Base-by-base conservation (phyloP, 2,888 invertebrate species). In the Shargacucullia verbasci region DNA sequence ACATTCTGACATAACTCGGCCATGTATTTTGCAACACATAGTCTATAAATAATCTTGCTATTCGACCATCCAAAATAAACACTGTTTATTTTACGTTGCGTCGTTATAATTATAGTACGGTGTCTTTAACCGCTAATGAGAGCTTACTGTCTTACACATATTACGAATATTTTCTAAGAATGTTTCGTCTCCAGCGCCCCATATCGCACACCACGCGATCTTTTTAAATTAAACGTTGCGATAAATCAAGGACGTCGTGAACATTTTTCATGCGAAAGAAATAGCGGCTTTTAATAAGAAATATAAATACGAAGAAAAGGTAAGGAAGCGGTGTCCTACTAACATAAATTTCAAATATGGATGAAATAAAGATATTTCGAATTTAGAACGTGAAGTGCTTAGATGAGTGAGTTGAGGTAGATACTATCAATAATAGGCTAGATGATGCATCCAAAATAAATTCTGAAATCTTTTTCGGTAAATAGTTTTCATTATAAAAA, bases 61-160 rank as follows among this genome's bases (percentile, higher is more conserved):
- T 88, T 86, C 84, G 84, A 79, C 81, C 79, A 83, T 84, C 86
- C 83, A 89, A 91, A 91, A 89, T 88, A 89, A 83, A 79, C 84
- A 79, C 78, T 81, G 86, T 86, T 87, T 88, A 86, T 90, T 88
- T 88, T 88, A 86, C 80, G 76, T 76, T 81, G 76, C 69, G 76
- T 74, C 74, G 80, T 76, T 83, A 82, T 88, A 90, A 91, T 92
- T 89, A 90, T 88, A 90, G 86, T 80, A 69, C 79, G 84, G 88
- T 87, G 92, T 91, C 92, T 89, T 91, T 88, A 91, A 91, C 91
- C 92, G 91, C 83, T 90, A 93, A 91, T 92, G 86, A 83, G 91
- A 85, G 79, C 88, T 89, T 81, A 68, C 79, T 73, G 71, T 77
- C 72, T 76, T 83, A 81, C 79, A 81, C 75, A 78, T 81, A 83